These are phyloP conservation scores for Balearica regulorum DNA, from an alignment of 2,797 vertebrate species.

Conservation along the genomic window DNA sequence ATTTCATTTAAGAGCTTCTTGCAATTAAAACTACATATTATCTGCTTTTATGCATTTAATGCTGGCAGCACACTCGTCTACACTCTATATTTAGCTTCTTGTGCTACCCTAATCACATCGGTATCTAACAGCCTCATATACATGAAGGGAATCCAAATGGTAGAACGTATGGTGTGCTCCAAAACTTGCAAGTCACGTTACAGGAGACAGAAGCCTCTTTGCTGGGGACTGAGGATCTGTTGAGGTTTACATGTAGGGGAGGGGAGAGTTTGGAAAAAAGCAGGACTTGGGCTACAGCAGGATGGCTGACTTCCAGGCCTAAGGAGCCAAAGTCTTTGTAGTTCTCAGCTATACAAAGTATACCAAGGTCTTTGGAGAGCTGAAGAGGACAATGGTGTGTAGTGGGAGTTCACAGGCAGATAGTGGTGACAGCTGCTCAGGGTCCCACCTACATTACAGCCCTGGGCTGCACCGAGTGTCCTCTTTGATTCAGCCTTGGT, in stretches of 20 bases:
- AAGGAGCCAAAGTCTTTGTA: background rate
- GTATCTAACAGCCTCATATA: accelerated
- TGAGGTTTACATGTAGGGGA: background rate
- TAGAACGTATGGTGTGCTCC: background rate
- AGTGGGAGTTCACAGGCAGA: background rate
- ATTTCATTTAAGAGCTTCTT: background rate
- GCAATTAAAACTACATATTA: background rate
- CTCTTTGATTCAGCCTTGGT: background rate
- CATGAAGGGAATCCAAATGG: accelerated
- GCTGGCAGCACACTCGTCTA: background rate
- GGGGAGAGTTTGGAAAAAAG: background rate
- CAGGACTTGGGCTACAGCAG: background rate
- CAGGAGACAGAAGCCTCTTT: background rate
- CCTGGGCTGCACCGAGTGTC: background rate
- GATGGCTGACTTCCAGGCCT: background rate
- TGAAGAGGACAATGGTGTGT: background rate
- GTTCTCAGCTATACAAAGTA: background rate
- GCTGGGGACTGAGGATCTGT: background rate
- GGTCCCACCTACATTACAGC: background rate
- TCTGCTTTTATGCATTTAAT: background rate
- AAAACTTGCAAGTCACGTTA: background rate
- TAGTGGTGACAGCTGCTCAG: background rate
- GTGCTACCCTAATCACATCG: background rate
- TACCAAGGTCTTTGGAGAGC: background rate
- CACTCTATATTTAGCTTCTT: background rate